Evolutionary conservation across 2,113 vertebrate species (phyloP), one percentile per base, ranked within the genome.

Genomic region (Sardina pilchardus): DNA sequence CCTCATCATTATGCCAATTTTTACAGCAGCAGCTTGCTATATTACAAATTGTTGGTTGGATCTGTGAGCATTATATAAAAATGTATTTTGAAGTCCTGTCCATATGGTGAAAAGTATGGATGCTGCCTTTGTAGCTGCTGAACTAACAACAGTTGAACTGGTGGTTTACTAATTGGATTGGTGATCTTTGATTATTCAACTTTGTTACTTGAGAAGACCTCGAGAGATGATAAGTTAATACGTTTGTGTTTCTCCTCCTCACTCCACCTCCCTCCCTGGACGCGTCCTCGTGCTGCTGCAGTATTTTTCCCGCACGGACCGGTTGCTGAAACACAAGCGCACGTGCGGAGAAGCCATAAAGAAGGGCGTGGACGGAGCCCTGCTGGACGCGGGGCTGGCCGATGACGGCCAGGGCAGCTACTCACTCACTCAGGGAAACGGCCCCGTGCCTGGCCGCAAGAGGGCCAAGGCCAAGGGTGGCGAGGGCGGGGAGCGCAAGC

Each of bases 221-320:
- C n/a, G n/a, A n/a, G 3, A 50, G 48, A 12, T 50, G 10, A 3
- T 0, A 50, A 50, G 0, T 42, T 42, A 42, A 42, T 48, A 6
- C 4, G 9, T 48, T 48, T 48, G 47, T 48, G 47, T 56, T 56
- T 56, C 7, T 8, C 24, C 59, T 7, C 4, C 21, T 63, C 0
- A 56, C 34, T 14, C 43, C 21, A 7, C 36, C 14, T 34, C 14
- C 30, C 3, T 17, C 47, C 10, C n/a, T 36, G 44, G 21, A 42
- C 10, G 24, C 7, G 39, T 84, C 75, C 21, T 9, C 88, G 30
- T 0, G 6, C 39, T 42, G 14, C 44, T 71, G 30, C 75, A 99
- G 99, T 98, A 97, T 97, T 99, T 99, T 95, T 99, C 99, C 30
- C 96, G 99, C 93, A 99, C 99, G 59, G 99, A 99, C 93, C 95